Evolutionary conservation across 2,113 vertebrate species (phyloP).

Genomic region (Pantherophis guttatus): DNA sequence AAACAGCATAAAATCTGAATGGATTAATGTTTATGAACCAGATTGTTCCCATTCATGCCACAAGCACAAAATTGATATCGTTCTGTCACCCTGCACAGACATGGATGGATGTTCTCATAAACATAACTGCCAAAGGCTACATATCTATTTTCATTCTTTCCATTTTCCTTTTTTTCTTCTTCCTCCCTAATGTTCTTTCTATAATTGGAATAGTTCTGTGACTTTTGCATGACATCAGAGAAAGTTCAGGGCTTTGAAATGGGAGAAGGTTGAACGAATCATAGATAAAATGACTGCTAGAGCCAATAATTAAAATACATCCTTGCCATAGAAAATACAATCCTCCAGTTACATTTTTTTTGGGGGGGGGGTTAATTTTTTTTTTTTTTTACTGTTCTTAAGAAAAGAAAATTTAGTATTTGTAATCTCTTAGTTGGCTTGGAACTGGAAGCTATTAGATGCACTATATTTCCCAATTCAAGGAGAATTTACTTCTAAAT

Average conservation of each 20-base stretch:
- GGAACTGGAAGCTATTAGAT: background rate
- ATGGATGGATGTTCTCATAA: slow-evolving; percentile 31
- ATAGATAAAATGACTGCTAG: background rate
- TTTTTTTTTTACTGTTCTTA: background rate
- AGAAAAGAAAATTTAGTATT: background rate
- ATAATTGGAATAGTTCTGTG: slow-evolving; percentile 2
- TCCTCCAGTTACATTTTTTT: background rate
- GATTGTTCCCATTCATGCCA: slow-evolving; percentile 16
- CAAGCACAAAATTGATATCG: slow-evolving; percentile 28
- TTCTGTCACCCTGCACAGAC: slow-evolving; percentile 1
- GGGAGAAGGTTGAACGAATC: background rate
- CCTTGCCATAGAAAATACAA: background rate
- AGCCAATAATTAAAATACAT: background rate
- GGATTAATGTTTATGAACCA: background rate
- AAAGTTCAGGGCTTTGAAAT: background rate
- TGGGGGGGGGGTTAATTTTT: too few relatives aligned
- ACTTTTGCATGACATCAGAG: slow-evolving; percentile 1
- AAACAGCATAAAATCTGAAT: slow-evolving; percentile 12
- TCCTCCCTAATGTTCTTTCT: background rate
- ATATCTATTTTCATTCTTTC: slow-evolving; percentile 14
- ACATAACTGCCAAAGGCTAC: slow-evolving; percentile 20
- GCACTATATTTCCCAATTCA: background rate
- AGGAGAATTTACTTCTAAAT: background rate
- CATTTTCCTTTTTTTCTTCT: background rate
- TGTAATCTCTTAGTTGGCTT: background rate